Percentiles rank a stretch among this genome's conserved stretches.
phyloP scores from a whole-genome alignment of 2,888 invertebrate species.

The Tinea trinotella region DNA sequence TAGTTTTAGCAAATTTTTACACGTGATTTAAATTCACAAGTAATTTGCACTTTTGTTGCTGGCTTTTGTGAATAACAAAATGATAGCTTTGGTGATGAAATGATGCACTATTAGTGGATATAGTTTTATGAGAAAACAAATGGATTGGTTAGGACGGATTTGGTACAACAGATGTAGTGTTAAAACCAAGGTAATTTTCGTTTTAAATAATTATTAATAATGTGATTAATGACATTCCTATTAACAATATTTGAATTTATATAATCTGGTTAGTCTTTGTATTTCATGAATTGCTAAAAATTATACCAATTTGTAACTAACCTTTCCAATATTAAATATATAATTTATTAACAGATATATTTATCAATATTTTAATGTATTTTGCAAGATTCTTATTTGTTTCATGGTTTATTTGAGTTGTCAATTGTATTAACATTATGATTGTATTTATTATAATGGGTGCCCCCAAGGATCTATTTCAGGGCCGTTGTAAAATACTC shows the following conservation, averaged over 20 bases:
- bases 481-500: too few species aligned
- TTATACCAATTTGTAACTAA: slow-evolving; percentile 27
- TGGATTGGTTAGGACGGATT: slow-evolving; percentile 40
- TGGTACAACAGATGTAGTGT: slow-evolving; percentile 41
- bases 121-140: not conserved
- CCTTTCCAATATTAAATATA: slow-evolving; percentile 25
- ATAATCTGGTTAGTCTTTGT: not conserved
- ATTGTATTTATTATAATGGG: too few species aligned
- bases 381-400: not conserved
- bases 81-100: not conserved
- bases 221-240: slow-evolving; percentile 13
- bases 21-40: not conserved
- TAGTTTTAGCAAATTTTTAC: slow-evolving; percentile 2
- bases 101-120: too few species aligned
- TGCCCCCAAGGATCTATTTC: too few species aligned
- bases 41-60: slow-evolving; percentile 2
- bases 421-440: too few species aligned
- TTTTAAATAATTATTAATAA: slow-evolving; percentile 20
- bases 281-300: not conserved
- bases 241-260: not conserved
- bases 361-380: not conserved
- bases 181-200: slow-evolving; percentile 16
- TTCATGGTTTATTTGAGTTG: too few species aligned
- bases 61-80: not conserved
- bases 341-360: too few species aligned